Evolutionary conservation across 2,888 invertebrate genomes (phyloP), one percentile per base, ranked within the genome.

Genomic region (Pseudococcus viburni): DNA sequence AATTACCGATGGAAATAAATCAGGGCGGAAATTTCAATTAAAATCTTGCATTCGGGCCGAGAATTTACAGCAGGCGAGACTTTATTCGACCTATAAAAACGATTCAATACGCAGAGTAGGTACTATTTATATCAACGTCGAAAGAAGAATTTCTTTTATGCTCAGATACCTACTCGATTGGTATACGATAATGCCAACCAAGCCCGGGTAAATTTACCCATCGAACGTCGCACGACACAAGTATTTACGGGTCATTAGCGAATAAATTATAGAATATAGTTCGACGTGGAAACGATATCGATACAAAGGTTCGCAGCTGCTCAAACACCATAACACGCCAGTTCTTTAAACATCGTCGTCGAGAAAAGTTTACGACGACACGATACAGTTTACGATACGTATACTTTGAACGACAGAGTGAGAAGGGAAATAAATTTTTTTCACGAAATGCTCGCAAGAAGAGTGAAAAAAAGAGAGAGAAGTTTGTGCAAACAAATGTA

Each of bases 231-330:
- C 73, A 73, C 73, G 73, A 73, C 73, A 33, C 17, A 26, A 33
- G 73, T 73, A 73, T 73, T 73, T 73, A 73, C 33, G 73, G 73
- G 73, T 73, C 73, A 73, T 73, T 73, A 73, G 73, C 73, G 73
- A 73, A 73, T 73, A 73, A 73, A 73, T 73, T 73, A 73, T 33
- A 73, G 73, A 73, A 73, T 68, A 33, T 73, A 73, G 73, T 33
- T 33, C 73, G 73, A 73, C 73, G 73, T 26, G 33, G 33, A 73
- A 73, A 73, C 73, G 73, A 73, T 73, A 73, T 33, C 73, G 73
- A 73, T 73, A 73, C 73, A 73, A 73, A 73, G 17, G 73, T 73
- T 73, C 73, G 17, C 73, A 73, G 73, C 73, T 73, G 73, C 73
- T 73, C 73, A 33, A 73, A 73, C 73, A 73, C 73, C 73, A 73